Percentiles rank a stretch among this genome's conserved stretches.
phyloP scores from a whole-genome alignment of 2,797 vertebrate genomes.

The Hephaestus fuliginosus region DNA sequence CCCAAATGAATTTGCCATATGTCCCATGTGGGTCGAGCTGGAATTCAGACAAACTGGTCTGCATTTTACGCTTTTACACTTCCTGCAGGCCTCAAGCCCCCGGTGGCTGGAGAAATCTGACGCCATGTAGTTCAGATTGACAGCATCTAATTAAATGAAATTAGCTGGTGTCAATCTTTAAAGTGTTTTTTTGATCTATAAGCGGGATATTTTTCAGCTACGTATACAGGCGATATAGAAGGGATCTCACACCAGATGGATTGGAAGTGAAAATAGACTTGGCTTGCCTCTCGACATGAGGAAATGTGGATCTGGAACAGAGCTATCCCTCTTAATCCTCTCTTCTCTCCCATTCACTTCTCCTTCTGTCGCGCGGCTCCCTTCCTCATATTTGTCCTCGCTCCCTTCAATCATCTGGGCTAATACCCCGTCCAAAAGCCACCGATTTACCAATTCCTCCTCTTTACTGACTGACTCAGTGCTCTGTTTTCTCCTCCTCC shows the following conservation, averaged over 20 bases:
- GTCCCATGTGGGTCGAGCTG: constrained; percentile 65
- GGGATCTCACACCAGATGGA: constrained; percentile 81
- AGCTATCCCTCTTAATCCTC: constrained; percentile 71
- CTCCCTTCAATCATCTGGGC: constrained; percentile 69
- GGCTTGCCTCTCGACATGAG: constrained; percentile 71
- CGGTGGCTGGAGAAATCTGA: constrained; percentile 61
- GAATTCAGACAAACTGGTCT: constrained; percentile 55
- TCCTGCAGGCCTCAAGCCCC: constrained; percentile 55
- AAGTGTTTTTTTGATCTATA: constrained; percentile 43
- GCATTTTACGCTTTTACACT: constrained; percentile 67
- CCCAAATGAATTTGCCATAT: constrained; percentile 60
- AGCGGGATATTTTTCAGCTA: constrained; percentile 48
- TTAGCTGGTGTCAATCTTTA: constrained; percentile 70
- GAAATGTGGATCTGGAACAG: constrained; percentile 74
- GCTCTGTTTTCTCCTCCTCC: constrained; percentile 51
- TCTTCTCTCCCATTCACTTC: constrained; percentile 63
- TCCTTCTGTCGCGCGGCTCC: constrained; percentile 61
- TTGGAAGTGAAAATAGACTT: constrained; percentile 80
- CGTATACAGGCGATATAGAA: constrained; percentile 67
- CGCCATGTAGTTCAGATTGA: constrained; percentile 74
- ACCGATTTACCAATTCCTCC: constrained; percentile 64
- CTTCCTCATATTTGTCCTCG: constrained; percentile 68
- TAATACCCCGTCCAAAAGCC: constrained; percentile 63
- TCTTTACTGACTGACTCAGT: constrained; percentile 65
- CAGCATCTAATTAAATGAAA: constrained; percentile 77